Evolutionary conservation across 2,797 vertebrate genomes (phyloP).

Genomic region (Pyrocephalus nanus): DNA sequence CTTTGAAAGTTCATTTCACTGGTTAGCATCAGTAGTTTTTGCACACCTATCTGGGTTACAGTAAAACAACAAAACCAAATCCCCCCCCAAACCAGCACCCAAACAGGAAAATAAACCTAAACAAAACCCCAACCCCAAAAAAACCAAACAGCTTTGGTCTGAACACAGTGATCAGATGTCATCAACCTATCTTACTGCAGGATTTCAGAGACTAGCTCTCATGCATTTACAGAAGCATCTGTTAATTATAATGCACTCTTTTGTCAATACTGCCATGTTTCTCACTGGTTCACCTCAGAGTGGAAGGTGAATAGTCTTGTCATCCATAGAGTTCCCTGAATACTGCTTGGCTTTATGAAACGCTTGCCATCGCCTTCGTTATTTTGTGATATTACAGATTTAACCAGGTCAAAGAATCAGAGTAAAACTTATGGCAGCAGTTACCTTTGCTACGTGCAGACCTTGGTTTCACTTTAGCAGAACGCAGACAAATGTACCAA

Average conservation of each 20-base stretch:
- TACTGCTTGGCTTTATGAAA: neutral
- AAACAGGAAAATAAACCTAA: neutral
- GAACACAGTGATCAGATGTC: neutral
- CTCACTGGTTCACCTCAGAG: neutral
- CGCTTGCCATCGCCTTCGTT: neutral
- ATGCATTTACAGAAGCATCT: neutral
- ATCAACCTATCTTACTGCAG: neutral
- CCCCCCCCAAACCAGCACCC: neutral
- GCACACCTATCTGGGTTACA: neutral
- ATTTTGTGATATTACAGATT: neutral
- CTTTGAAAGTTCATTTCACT: neutral
- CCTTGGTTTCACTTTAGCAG: neutral
- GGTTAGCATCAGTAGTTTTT: neutral
- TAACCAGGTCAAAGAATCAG: neutral
- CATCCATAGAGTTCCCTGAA: neutral
- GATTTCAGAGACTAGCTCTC: neutral
- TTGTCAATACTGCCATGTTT: neutral
- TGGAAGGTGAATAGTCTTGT: neutral
- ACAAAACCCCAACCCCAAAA: neutral
- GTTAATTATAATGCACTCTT: neutral
- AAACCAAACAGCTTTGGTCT: neutral
- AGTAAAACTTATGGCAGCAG: neutral
- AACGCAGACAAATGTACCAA: neutral
- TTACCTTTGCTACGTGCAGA: neutral
- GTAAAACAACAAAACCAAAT: neutral